Percentiles rank a stretch among this genome's conserved stretches.
phyloP scores from a whole-genome alignment of 1,140 invertebrate species.

The Microplitis mediator region DNA sequence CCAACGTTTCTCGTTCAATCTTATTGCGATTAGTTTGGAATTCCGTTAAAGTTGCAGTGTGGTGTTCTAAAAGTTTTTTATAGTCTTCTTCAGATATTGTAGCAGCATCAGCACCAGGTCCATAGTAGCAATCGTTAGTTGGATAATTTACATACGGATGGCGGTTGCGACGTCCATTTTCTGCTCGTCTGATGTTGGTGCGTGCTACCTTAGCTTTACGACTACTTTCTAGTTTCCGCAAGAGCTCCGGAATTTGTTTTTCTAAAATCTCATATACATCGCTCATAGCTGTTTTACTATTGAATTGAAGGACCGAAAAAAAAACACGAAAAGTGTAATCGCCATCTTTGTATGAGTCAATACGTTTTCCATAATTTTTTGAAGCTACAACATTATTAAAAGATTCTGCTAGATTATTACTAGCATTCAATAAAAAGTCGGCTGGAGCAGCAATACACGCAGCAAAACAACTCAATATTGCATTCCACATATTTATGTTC shows the following conservation, averaged over 20 bases:
- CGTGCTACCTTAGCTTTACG: neutral
- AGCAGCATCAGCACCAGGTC: neutral
- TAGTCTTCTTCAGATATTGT: neutral
- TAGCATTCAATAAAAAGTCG: neutral
- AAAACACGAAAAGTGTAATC: neutral
- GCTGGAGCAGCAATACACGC: neutral
- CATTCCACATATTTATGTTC: neutral
- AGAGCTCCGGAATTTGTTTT: neutral
- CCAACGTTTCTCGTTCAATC: neutral
- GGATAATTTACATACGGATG: neutral
- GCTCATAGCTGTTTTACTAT: neutral
- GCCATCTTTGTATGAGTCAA: neutral
- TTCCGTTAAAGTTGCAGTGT: neutral
- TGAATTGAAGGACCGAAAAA: neutral
- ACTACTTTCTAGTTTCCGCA: neutral
- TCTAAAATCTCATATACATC: neutral
- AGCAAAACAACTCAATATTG: neutral
- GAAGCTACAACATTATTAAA: neutral
- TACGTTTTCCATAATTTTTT: neutral
- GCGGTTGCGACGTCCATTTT: neutral
- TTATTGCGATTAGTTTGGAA: neutral
- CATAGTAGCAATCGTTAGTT: neutral
- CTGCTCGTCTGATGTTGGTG: neutral
- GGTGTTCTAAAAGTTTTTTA: neutral
- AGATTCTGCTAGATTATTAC: neutral